These are phyloP conservation scores for Acrossocheilus wenchowensis DNA, from an alignment of 2,797 vertebrate genomes.

Conservation along the genomic window DNA sequence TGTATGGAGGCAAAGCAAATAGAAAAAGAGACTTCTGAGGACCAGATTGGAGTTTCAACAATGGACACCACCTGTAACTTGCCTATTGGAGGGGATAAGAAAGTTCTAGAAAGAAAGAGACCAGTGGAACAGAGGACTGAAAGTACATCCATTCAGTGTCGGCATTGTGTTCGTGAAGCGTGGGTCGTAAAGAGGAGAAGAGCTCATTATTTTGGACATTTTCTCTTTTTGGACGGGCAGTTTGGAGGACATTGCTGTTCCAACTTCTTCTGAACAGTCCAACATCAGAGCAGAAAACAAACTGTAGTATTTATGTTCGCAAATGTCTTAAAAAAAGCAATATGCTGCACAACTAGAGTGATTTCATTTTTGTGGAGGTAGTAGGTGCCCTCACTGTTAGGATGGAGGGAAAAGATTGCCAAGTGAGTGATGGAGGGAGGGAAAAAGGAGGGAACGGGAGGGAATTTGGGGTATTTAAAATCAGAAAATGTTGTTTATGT, in stretches of 20 bases:
- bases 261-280: conserved; percentile 66
- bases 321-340: conserved; percentile 81
- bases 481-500: conserved; percentile 69
- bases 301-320: conserved; percentile 80
- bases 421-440: conserved; percentile 32
- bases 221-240: conserved; percentile 69
- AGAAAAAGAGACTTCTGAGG: conserved; percentile 4
- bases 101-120: conserved; percentile 28
- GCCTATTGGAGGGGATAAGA: conserved; percentile 3
- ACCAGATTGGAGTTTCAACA: conserved; percentile 14
- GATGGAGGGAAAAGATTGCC: conserved; percentile 35
- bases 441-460: conserved; percentile 48
- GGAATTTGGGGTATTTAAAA: conserved; percentile 63
- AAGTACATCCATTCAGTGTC: conserved; percentile 16
- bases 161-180: conserved; percentile 14
- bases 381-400: conserved; percentile 68
- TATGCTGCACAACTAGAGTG: conserved; percentile 80
- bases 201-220: conserved; percentile 36
- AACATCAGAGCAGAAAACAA: conserved; percentile 65
- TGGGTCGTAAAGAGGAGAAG: conserved; percentile 46
- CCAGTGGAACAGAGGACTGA: not conserved
- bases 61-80: conserved; percentile 21
- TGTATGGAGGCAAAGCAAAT: not conserved
- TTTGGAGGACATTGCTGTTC: conserved; percentile 78
- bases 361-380: conserved; percentile 66